Evolutionary conservation across 2,797 vertebrate species (phyloP).

Genomic region (Menidia menidia): DNA sequence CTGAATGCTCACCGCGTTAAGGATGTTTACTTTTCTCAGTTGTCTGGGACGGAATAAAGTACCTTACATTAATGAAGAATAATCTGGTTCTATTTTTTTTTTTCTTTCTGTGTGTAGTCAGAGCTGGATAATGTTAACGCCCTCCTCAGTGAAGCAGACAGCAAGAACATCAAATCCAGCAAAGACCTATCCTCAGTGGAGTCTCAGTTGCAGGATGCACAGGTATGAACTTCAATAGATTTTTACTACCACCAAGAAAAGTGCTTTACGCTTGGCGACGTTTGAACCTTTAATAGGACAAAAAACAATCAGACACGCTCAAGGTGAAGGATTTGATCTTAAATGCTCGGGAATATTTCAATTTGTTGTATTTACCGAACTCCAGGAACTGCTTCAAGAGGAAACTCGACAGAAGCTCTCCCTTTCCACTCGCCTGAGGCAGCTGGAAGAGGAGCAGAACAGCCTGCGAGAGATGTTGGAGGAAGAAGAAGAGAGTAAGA

Average conservation of each 20-base stretch:
- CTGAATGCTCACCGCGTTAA: not conserved
- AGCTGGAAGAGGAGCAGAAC: slow-evolving; percentile 93
- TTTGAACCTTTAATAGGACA: not conserved
- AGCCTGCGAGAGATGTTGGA: slow-evolving; percentile 90
- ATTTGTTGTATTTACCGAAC: not conserved
- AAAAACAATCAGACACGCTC: not conserved
- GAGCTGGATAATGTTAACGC: slow-evolving; percentile 90
- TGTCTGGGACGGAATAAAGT: not conserved
- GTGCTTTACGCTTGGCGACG: not conserved
- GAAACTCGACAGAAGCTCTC: slow-evolving; percentile 94
- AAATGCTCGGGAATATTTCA: slow-evolving; percentile 1
- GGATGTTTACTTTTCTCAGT: not conserved
- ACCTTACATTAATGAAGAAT: too few relatives aligned
- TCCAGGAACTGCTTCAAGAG: slow-evolving; percentile 92
- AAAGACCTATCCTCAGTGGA: slow-evolving; percentile 90
- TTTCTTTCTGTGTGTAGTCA: slow-evolving; percentile 67
- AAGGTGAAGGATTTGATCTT: not conserved
- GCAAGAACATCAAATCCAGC: slow-evolving; percentile 91
- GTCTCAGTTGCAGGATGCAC: slow-evolving; percentile 92
- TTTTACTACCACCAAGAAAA: not conserved
- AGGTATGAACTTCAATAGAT: slow-evolving; percentile 81
- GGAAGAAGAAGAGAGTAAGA: slow-evolving; percentile 94
- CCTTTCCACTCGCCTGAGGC: slow-evolving; percentile 89
- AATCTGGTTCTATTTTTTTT: not conserved
- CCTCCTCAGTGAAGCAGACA: slow-evolving; percentile 89